phyloP scores from a whole-genome alignment of 2,888 invertebrate genomes.

The Drosophila tanythrix region DNA sequence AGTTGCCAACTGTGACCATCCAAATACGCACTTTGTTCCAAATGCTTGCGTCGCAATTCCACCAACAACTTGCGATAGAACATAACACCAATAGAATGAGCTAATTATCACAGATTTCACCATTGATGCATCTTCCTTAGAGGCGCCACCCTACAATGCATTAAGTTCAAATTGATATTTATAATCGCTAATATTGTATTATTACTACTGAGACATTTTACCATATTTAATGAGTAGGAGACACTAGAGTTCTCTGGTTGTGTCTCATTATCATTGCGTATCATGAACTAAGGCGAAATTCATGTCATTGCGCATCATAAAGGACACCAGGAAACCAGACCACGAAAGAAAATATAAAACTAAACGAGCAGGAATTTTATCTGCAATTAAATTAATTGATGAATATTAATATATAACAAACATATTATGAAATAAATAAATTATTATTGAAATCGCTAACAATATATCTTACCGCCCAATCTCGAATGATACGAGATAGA shows the following conservation, averaged over 20 bases:
- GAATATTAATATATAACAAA: slow-evolving; percentile 1
- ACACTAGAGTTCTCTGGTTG: slow-evolving; percentile 26
- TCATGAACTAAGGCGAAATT: slow-evolving; percentile 90
- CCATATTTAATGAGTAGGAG: slow-evolving; percentile 53
- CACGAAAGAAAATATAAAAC: slow-evolving; percentile 90
- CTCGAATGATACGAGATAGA: slow-evolving; percentile 12
- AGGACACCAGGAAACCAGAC: slow-evolving; percentile 90
- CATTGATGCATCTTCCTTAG: slow-evolving; percentile 83
- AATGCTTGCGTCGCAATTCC: slow-evolving; percentile 89
- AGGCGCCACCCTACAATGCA: slow-evolving; percentile 73
- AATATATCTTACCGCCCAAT: slow-evolving; percentile 26
- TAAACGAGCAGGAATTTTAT: slow-evolving; percentile 88
- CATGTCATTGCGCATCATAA: slow-evolving; percentile 91
- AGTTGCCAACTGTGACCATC: slow-evolving; percentile 89
- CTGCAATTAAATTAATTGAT: slow-evolving; percentile 77
- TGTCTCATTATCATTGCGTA: slow-evolving; percentile 64
- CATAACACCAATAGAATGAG: slow-evolving; percentile 91
- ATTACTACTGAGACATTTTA: slow-evolving; percentile 41
- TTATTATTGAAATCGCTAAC: not conserved
- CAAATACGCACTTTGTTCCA: slow-evolving; percentile 90
- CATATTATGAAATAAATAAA: not conserved
- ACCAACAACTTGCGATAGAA: slow-evolving; percentile 89
- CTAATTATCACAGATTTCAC: slow-evolving; percentile 88
- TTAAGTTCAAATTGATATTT: slow-evolving; percentile 1
- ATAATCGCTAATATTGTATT: not conserved